phyloP scores from a whole-genome alignment of 2,797 vertebrate genomes.

The Chromis chromis region DNA sequence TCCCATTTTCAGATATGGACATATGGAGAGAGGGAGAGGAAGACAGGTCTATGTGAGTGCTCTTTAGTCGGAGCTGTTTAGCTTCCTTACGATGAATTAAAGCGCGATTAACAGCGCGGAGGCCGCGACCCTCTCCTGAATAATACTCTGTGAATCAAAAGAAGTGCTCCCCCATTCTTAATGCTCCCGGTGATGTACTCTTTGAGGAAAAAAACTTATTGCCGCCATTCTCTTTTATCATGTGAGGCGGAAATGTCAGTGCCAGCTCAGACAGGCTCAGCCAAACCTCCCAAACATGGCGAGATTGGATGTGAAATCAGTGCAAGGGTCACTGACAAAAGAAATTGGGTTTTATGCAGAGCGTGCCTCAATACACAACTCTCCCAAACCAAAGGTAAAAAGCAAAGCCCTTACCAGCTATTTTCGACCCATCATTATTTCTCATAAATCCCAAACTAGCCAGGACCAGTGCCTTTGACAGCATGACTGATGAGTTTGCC shows the following conservation, averaged over 20 bases:
- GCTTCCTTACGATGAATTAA: constrained; percentile 41
- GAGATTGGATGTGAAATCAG: constrained; percentile 80
- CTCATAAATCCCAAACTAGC: constrained; percentile 88
- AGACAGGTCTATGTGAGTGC: constrained; percentile 28
- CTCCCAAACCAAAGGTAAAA: constrained; percentile 76
- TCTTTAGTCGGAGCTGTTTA: constrained; percentile 28
- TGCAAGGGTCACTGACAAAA: constrained; percentile 82
- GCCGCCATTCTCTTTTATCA: constrained; percentile 53
- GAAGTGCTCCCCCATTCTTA: neutral
- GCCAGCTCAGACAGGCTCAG: constrained; percentile 64
- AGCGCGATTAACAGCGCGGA: constrained; percentile 33
- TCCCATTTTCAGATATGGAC: constrained; percentile 48
- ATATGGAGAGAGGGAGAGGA: constrained; percentile 10
- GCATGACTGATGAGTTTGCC: constrained; percentile 88
- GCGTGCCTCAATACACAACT: constrained; percentile 74
- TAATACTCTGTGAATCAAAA: constrained; percentile 34
- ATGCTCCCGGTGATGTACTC: constrained; percentile 13
- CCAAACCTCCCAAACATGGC: constrained; percentile 55
- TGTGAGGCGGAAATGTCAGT: constrained; percentile 71
- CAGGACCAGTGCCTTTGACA: constrained; percentile 85
- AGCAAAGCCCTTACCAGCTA: constrained; percentile 74
- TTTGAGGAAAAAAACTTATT: constrained; percentile 51
- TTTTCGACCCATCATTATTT: constrained; percentile 87
- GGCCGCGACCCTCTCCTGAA: constrained; percentile 23
- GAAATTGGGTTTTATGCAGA: constrained; percentile 85